phyloP scores from a whole-genome alignment of 64 coral and sea anemone genomes.

The Hydrozoanthus tunicans region DNA sequence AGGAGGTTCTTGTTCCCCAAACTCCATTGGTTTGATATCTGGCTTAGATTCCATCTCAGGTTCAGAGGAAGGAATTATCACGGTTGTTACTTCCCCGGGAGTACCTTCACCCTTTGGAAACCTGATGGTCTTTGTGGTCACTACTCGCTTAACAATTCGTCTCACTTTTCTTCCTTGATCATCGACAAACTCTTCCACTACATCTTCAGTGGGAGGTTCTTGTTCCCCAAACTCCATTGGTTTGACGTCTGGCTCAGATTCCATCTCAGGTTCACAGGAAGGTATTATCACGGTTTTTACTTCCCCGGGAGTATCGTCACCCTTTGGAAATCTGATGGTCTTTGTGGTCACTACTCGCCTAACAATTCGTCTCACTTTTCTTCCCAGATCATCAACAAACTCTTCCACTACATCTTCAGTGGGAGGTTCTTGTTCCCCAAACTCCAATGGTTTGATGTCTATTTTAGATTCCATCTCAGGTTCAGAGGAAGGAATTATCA shows the following conservation, averaged over 20 bases:
- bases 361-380: constrained; percentile 32
- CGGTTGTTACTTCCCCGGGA: not conserved
- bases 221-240: not conserved
- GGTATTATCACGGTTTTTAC: not conserved
- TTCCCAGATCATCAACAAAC: constrained; percentile 34
- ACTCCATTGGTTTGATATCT: not conserved
- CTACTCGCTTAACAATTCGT: constrained; percentile 6
- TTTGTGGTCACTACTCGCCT: constrained; percentile 46
- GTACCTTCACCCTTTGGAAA: not conserved
- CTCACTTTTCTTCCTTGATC: constrained; percentile 50
- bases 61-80: not conserved
- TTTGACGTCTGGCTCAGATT: not conserved
- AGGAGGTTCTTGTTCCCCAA: not conserved
- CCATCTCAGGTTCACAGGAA: not conserved
- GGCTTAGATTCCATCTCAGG: not conserved
- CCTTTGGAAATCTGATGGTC: constrained; percentile 27
- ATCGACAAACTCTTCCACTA: constrained; percentile 32
- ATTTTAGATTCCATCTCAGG: not conserved
- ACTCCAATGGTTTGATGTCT: constrained; percentile 4
- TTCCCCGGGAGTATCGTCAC: not conserved
- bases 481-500: not conserved
- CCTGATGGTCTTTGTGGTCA: constrained; percentile 40
- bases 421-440: not conserved
- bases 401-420: constrained; percentile 11
- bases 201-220: constrained; percentile 15